Evolutionary conservation across 2,797 vertebrate species (phyloP).

Genomic region (Ispidina picta): DNA sequence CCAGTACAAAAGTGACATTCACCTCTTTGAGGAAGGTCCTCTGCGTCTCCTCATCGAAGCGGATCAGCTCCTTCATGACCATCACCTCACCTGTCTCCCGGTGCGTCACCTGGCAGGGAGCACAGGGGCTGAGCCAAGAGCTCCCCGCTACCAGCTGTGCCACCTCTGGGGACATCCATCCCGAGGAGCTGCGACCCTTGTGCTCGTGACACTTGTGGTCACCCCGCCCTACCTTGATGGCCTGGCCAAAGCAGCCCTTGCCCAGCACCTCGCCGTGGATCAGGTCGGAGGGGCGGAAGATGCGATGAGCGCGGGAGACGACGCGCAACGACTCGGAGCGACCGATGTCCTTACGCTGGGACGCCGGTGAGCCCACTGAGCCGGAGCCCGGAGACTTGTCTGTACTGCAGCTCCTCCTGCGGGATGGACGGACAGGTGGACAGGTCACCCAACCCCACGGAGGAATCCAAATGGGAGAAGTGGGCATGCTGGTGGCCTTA

Average conservation of each 20-base stretch:
- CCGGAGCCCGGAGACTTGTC: slow-evolving; percentile 91
- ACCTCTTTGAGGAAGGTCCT: slow-evolving; percentile 97
- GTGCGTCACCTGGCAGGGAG: slow-evolving; percentile 88
- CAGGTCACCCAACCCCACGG: accelerated
- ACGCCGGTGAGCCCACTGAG: slow-evolving; percentile 84
- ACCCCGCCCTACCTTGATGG: slow-evolving; percentile 88
- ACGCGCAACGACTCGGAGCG: slow-evolving; percentile 92
- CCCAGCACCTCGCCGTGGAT: slow-evolving; percentile 97
- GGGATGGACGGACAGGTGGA: not conserved
- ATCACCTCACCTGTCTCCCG: slow-evolving; percentile 95
- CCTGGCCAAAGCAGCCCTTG: slow-evolving; percentile 95
- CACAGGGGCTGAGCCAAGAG: not conserved
- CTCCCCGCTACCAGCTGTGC: not conserved
- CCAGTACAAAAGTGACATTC: not conserved
- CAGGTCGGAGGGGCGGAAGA: slow-evolving; percentile 96
- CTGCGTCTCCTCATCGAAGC: slow-evolving; percentile 96
- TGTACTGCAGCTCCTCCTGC: slow-evolving; percentile 92
- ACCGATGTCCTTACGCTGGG: slow-evolving; percentile 90
- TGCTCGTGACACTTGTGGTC: accelerated
- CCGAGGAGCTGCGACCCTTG: accelerated
- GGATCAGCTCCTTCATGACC: slow-evolving; percentile 99
- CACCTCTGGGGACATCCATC: not conserved
- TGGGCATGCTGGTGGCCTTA: slow-evolving; percentile 66
- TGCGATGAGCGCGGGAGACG: slow-evolving; percentile 88
- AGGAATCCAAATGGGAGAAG: accelerated